A percentile compares a stretch with the other conserved stretches of the same genome.
Conservation (phyloP, 2,113 vertebrate species). For the Herpetotheres cachinnans region DNA sequence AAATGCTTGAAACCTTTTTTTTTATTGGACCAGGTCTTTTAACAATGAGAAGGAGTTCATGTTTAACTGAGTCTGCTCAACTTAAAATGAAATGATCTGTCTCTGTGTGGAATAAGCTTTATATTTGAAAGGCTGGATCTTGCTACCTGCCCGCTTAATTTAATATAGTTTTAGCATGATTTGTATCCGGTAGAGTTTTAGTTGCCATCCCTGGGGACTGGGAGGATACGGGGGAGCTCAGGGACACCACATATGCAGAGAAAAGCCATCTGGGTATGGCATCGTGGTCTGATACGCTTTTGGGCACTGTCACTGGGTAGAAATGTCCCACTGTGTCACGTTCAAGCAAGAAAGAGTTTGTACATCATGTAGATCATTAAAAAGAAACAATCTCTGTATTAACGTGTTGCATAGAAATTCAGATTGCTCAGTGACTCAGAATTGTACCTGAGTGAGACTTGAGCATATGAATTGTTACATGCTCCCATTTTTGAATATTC, state of each 20-base stretch:
- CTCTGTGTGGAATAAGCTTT: not conserved
- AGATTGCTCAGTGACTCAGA: not conserved
- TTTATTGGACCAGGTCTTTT: not conserved
- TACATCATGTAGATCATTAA: fast-evolving
- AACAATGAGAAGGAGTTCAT: not conserved
- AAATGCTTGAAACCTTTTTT: no score
- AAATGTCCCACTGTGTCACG: not conserved
- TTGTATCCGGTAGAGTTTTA: not conserved
- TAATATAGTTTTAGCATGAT: not conserved
- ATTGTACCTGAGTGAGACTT: no score
- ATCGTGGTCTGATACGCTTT: fast-evolving
- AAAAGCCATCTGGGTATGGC: not conserved
- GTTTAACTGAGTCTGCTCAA: no score
- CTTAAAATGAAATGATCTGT: no score
- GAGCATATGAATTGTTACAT: not conserved
- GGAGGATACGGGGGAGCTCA: no score
- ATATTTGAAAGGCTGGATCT: not conserved
- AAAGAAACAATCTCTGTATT: not conserved
- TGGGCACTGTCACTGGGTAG: not conserved
- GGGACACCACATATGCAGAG: fast-evolving
- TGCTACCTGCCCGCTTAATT: not conserved
- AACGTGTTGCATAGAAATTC: not conserved
- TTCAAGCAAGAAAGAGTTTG: not conserved
- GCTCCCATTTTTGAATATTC: not conserved
- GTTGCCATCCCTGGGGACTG: not conserved